Percentiles rank a stretch among this genome's conserved stretches.
Evolutionary conservation across 2,888 invertebrate genomes (phyloP).

Genomic region (Drosophila sordidapex): DNA sequence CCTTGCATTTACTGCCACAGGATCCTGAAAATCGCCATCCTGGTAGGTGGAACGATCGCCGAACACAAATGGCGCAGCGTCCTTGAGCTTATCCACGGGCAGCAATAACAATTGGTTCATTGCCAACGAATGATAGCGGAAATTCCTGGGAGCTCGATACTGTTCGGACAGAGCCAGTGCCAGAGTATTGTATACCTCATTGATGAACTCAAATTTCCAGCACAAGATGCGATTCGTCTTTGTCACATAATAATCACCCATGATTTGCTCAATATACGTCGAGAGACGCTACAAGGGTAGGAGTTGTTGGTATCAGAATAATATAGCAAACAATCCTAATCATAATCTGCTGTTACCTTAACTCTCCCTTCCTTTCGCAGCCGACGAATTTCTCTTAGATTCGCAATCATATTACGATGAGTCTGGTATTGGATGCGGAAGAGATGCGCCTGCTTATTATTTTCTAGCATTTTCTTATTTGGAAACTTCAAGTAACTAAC

Average conservation of each 20-base stretch:
- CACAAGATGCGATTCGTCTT: conserved; percentile 83
- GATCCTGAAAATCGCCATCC: conserved; percentile 60
- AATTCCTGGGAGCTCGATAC: conserved; percentile 46
- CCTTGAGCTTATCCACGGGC: conserved; percentile 69
- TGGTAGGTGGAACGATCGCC: conserved; percentile 81
- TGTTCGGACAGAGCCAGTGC: conserved; percentile 77
- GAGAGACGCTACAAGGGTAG: conserved; percentile 16
- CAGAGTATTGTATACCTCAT: conserved; percentile 82
- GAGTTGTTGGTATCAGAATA: conserved; percentile 4
- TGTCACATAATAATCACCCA: conserved; percentile 80
- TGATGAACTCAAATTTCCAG: conserved; percentile 83
- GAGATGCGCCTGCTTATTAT: conserved; percentile 66
- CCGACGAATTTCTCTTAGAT: conserved; percentile 67
- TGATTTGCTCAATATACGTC: conserved; percentile 76
- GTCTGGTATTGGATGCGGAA: conserved; percentile 82
- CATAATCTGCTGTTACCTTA: conserved; percentile 43
- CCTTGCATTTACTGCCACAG: conserved; percentile 23
- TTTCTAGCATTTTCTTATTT: conserved; percentile 62
- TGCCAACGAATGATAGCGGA: conserved; percentile 16
- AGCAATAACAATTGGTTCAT: conserved; percentile 57
- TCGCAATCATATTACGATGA: conserved; percentile 78
- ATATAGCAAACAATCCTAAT: neutral
- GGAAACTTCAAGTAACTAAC: conserved; percentile 74
- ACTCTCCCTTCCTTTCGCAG: conserved; percentile 64
- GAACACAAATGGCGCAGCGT: conserved; percentile 72